These are phyloP conservation scores for Neosilurus mollespiculum DNA, from an alignment of 2,797 vertebrate genomes.

Conservation along the genomic window DNA sequence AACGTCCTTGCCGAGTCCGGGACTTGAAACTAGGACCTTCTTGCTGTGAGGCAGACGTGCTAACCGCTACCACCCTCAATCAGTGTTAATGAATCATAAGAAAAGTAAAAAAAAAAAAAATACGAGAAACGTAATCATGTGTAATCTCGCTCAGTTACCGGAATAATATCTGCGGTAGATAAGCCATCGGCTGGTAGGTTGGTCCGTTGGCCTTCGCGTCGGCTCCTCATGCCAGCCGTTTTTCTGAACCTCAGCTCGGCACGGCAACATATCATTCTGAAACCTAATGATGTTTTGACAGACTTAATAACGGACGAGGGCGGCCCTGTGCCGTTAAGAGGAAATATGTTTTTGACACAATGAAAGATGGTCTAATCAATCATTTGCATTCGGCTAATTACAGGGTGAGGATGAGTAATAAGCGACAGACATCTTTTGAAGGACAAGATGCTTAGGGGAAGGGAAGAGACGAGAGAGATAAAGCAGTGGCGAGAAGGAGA, in stretches of 20 bases:
- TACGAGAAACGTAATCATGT: background rate
- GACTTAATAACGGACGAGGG: slow-evolving; percentile 56
- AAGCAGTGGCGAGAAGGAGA: background rate
- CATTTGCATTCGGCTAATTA: slow-evolving; percentile 65
- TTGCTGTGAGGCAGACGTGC: no score
- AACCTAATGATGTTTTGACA: slow-evolving; percentile 57
- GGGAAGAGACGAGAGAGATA: background rate
- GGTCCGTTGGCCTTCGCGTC: background rate
- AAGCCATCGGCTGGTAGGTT: slow-evolving; percentile 2
- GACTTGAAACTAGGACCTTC: no score
- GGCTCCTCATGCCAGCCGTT: background rate
- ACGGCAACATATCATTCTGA: slow-evolving; percentile 32
- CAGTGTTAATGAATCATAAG: background rate
- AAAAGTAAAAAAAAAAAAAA: background rate
- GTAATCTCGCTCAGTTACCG: background rate
- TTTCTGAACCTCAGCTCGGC: slow-evolving; percentile 30
- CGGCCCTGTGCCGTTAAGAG: slow-evolving; percentile 49
- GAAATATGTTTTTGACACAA: slow-evolving; percentile 61
- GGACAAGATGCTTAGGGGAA: slow-evolving; percentile 42
- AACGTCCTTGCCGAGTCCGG: no score
- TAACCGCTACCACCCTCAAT: no score
- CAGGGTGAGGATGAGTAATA: slow-evolving; percentile 55
- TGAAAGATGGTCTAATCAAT: slow-evolving; percentile 60
- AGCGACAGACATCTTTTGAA: slow-evolving; percentile 43
- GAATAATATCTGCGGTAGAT: slow-evolving; percentile 8